Evolutionary conservation across 2,888 invertebrate genomes (phyloP).

Genomic region (Bimastos eiseni): DNA sequence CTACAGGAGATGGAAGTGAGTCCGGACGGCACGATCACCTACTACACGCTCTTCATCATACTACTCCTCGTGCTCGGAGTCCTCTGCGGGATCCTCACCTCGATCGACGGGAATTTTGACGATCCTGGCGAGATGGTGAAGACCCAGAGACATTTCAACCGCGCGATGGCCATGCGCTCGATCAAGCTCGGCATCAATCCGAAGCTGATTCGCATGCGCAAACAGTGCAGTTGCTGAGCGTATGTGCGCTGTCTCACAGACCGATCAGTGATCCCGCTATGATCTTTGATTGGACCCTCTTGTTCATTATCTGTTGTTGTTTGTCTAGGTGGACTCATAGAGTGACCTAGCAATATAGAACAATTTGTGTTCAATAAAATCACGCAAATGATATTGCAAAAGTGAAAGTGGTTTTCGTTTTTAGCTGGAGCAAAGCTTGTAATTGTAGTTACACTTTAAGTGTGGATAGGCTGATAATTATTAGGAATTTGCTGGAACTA

Average conservation of each 20-base stretch:
- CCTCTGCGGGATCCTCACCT: conserved; percentile 79
- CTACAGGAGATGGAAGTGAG: conserved; percentile 78
- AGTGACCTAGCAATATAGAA: conserved; percentile 21
- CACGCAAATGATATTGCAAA: not conserved
- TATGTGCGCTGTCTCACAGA: conserved; percentile 45
- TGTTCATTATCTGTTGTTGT: conserved; percentile 20
- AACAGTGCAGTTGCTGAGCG: conserved; percentile 43
- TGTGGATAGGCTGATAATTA: not conserved
- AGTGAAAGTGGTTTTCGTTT: not conserved
- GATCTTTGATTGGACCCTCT: conserved; percentile 23
- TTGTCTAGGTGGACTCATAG: conserved; percentile 1
- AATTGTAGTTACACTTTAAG: not conserved
- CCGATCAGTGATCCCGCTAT: conserved; percentile 23
- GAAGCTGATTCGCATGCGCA: conserved; percentile 47
- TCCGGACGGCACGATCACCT: conserved; percentile 79
- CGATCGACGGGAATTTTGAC: conserved; percentile 67
- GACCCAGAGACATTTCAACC: conserved; percentile 81
- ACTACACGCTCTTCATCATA: conserved; percentile 84
- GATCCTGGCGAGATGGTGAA: conserved; percentile 62
- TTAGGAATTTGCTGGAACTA: not conserved
- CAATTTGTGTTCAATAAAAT: conserved; percentile 16
- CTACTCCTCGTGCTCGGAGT: conserved; percentile 78
- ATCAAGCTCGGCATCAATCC: conserved; percentile 66
- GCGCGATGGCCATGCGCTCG: conserved; percentile 86
- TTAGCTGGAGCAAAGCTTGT: not conserved